Evolutionary conservation across 2,113 vertebrate genomes (phyloP).

Genomic region (Lipotes vexillifer): DNA sequence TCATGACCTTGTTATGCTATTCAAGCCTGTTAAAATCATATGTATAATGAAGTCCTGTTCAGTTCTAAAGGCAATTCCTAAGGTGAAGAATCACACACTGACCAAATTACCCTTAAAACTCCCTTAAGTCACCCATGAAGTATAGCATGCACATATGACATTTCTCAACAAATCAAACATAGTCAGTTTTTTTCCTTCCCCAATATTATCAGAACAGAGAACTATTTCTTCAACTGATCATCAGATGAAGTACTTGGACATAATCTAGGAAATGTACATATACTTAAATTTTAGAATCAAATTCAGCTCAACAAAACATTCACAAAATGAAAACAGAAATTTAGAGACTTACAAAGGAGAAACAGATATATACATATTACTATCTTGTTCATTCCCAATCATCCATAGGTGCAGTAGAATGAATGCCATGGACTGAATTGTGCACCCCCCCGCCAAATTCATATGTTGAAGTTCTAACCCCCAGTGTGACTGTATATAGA

Average conservation of each 20-base stretch:
- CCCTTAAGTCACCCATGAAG: not conserved
- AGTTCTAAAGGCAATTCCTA: not conserved
- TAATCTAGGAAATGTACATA: not conserved
- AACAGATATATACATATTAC: not conserved
- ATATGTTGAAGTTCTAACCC: not conserved
- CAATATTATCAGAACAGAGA: not conserved
- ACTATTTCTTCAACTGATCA: not conserved
- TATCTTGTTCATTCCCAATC: not conserved
- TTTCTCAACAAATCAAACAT: not conserved
- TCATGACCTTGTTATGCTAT: not conserved
- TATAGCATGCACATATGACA: not conserved
- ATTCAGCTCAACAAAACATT: not conserved
- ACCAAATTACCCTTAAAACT: not conserved
- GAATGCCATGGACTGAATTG: not conserved
- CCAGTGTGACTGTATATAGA: not conserved
- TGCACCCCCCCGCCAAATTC: not conserved
- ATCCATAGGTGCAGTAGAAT: not conserved
- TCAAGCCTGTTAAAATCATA: not conserved
- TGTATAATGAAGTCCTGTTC: slow-evolving; percentile 5
- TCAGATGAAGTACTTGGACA: not conserved
- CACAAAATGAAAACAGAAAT: not conserved
- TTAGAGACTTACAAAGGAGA: not conserved
- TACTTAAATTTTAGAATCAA: slow-evolving; percentile 16
- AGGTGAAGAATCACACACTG: not conserved
- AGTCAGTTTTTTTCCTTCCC: not conserved